These are phyloP conservation scores for Pocota personata DNA, from an alignment of 2,888 invertebrate species.

Conservation along the genomic window DNA sequence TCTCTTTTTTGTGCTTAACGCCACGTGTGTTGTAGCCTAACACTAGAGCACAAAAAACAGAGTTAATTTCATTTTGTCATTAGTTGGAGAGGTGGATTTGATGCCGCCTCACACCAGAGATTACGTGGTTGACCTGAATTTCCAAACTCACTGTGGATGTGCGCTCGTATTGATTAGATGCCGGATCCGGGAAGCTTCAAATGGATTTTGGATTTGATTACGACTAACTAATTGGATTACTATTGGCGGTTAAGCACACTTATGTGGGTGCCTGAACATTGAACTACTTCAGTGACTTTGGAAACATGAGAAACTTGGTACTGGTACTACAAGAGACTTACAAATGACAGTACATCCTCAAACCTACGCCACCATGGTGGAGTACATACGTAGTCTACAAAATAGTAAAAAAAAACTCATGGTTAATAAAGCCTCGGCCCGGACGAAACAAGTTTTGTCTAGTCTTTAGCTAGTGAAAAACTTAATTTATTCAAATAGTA, in stretches of 20 bases:
- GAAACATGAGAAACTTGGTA: too few species aligned
- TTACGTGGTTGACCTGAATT: constrained; percentile 14
- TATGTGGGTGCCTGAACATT: not conserved
- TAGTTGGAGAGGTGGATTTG: not conserved
- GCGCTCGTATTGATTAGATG: not conserved
- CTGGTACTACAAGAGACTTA: too few species aligned
- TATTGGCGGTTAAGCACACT: constrained; percentile 4
- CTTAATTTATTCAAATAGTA: too few species aligned
- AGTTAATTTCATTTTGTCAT: constrained; percentile 23
- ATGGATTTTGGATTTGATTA: constrained; percentile 29
- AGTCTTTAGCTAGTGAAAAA: too few species aligned
- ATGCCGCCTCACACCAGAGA: not conserved
- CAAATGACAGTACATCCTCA: too few species aligned
- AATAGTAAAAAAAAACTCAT: too few species aligned
- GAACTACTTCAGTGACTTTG: not conserved
- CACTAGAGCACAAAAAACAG: not conserved
- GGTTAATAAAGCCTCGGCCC: too few species aligned
- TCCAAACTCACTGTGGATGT: not conserved
- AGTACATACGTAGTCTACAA: too few species aligned
- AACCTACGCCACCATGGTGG: too few species aligned
- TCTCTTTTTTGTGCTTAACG: not conserved
- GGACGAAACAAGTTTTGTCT: too few species aligned
- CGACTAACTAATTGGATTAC: constrained; percentile 23
- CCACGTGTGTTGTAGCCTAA: not conserved
- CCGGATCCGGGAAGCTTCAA: not conserved